Evolutionary conservation across 2,797 vertebrate species (phyloP).

Genomic region (Aldrovandia affinis): DNA sequence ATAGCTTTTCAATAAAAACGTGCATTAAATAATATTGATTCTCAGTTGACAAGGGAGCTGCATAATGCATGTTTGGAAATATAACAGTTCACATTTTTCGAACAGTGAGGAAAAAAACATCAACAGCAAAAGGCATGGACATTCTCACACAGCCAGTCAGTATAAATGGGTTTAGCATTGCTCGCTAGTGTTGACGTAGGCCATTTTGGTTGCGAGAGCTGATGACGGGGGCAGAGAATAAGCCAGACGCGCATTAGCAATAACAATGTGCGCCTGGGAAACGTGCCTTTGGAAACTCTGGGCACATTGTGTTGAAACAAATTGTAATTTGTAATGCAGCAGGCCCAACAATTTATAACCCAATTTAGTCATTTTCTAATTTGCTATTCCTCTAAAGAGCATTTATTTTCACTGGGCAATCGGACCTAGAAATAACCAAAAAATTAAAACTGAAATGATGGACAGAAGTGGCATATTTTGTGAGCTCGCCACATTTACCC

Average conservation of each 20-base stretch:
- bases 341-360: constrained; percentile 5
- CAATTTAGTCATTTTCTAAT: neutral
- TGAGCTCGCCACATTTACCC: neutral
- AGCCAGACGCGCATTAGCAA: neutral
- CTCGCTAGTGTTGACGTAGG: neutral
- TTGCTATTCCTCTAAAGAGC: neutral
- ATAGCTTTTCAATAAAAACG: neutral
- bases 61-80: neutral
- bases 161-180: neutral
- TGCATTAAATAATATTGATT: constrained; percentile 2
- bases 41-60: neutral
- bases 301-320: neutral
- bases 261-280: neutral
- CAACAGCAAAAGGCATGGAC: neutral
- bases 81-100: neutral
- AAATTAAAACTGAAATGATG: neutral
- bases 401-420: neutral
- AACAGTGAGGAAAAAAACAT: neutral
- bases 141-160: constrained; percentile 8
- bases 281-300: neutral
- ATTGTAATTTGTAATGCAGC: neutral
- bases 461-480: neutral
- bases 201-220: neutral
- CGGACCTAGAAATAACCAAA: no score
- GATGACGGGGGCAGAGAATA: neutral